These are phyloP conservation scores for Ptychoptera contaminata DNA, from an alignment of 2,888 invertebrate genomes.

Conservation along the genomic window DNA sequence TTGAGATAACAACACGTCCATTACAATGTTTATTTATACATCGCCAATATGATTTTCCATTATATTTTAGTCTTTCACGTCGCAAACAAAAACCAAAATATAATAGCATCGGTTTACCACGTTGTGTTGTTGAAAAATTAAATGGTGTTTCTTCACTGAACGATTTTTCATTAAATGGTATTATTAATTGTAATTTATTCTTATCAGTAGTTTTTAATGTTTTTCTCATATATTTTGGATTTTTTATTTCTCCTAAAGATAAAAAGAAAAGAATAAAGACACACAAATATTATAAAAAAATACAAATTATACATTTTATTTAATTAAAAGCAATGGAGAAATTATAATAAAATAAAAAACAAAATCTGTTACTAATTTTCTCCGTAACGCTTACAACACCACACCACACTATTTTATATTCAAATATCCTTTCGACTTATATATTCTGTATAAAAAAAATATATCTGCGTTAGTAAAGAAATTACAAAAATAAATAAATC, in stretches of 20 bases:
- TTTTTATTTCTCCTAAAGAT: neutral
- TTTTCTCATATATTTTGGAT: neutral
- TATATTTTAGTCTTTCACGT: slow-evolving; percentile 10
- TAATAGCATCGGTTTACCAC: slow-evolving; percentile 14
- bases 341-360: too few relatives aligned
- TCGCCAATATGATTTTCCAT: slow-evolving; percentile 15
- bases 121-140: slow-evolving; percentile 12
- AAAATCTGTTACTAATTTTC: neutral
- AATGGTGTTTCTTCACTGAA: neutral
- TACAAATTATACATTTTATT: too few relatives aligned
- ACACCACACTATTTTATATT: neutral
- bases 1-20: slow-evolving; percentile 14
- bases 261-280: too few relatives aligned
- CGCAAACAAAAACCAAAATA: slow-evolving; percentile 12
- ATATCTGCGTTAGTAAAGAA: too few relatives aligned
- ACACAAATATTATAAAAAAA: too few relatives aligned
- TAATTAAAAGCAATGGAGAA: too few relatives aligned
- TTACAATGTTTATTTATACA: slow-evolving; percentile 14
- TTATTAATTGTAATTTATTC: too few relatives aligned
- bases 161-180: too few relatives aligned
- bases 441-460: too few relatives aligned
- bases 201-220: too few relatives aligned
- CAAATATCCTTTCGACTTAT: neutral
- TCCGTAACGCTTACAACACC: neutral
- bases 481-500: too few relatives aligned